These are phyloP conservation scores for Caenorhabditis remanei DNA, from an alignment of 1,140 invertebrate genomes.

Conservation along the genomic window DNA sequence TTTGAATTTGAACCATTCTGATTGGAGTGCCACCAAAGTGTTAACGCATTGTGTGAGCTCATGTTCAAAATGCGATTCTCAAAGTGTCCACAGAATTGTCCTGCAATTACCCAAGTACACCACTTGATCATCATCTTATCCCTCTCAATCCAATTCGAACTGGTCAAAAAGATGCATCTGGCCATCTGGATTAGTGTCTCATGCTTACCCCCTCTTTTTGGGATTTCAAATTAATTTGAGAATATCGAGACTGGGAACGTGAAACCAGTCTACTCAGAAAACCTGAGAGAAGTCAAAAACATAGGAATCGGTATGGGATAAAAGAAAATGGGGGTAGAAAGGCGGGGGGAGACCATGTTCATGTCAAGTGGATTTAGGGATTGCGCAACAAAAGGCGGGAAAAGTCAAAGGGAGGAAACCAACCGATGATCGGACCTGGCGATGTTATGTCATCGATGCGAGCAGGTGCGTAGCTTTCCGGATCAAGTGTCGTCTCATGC, in stretches of 20 bases:
- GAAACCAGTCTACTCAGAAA: neutral
- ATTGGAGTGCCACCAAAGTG: constrained; percentile 69
- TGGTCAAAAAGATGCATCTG: constrained; percentile 27
- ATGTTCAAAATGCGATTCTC: constrained; percentile 61
- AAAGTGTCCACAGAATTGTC: constrained; percentile 65
- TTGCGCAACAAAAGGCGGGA: constrained; percentile 34
- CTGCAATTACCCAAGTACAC: constrained; percentile 54
- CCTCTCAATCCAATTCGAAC: constrained; percentile 24
- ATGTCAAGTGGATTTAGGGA: neutral
- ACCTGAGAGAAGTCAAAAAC: neutral
- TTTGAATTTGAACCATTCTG: constrained; percentile 49
- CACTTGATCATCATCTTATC: constrained; percentile 51
- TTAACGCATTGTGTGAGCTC: constrained; percentile 64
- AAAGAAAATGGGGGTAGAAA: neutral
- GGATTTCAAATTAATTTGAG: constrained; percentile 32
- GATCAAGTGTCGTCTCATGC: constrained; percentile 59
- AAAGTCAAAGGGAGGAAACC: constrained; percentile 24
- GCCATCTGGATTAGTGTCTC: constrained; percentile 46
- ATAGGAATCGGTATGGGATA: neutral
- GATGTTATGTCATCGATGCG: constrained; percentile 59
- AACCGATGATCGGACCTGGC: constrained; percentile 66
- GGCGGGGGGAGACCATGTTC: neutral
- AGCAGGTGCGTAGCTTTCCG: constrained; percentile 11
- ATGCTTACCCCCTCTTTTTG: neutral
- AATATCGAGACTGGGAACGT: constrained; percentile 39